Conservation (phyloP, 1,140 invertebrate species). For the Archegozetes longisetosus region DNA sequence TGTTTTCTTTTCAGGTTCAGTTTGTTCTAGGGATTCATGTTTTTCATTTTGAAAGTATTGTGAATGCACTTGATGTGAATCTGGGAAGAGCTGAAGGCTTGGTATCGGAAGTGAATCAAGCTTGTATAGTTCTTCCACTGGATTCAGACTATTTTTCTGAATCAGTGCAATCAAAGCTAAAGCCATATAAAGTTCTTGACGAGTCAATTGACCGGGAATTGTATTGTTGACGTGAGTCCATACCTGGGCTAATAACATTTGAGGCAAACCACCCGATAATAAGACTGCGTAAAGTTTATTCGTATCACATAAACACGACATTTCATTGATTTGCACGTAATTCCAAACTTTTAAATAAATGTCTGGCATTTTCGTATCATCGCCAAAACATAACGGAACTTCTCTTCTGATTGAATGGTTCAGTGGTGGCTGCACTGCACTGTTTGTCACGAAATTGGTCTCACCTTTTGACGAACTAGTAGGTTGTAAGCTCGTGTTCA, state of each 20-base stretch:
- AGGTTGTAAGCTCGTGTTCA: background rate
- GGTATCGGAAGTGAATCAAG: background rate
- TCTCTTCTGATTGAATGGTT: no score
- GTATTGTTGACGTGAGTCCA: conserved; percentile 45
- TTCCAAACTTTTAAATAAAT: conserved; percentile 9
- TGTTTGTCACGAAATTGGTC: background rate
- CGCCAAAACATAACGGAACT: conserved; percentile 7
- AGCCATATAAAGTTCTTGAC: conserved; percentile 41
- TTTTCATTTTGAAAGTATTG: background rate
- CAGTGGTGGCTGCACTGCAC: no score
- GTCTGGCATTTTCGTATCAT: background rate
- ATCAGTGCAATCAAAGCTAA: conserved; percentile 43
- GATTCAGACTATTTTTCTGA: conserved; percentile 30
- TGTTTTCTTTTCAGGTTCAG: background rate
- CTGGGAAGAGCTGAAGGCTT: background rate
- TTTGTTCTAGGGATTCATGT: background rate
- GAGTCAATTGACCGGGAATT: conserved; percentile 40
- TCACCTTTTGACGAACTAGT: background rate
- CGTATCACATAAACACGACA: conserved; percentile 30
- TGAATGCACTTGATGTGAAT: background rate
- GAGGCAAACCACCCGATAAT: conserved; percentile 40
- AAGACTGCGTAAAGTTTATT: conserved; percentile 42
- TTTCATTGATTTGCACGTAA: background rate
- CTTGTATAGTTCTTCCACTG: conserved; percentile 1
- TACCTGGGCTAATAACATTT: conserved; percentile 41